Conservation (phyloP, 1,140 invertebrate genomes). For the Caenorhabditis brenneri region DNA sequence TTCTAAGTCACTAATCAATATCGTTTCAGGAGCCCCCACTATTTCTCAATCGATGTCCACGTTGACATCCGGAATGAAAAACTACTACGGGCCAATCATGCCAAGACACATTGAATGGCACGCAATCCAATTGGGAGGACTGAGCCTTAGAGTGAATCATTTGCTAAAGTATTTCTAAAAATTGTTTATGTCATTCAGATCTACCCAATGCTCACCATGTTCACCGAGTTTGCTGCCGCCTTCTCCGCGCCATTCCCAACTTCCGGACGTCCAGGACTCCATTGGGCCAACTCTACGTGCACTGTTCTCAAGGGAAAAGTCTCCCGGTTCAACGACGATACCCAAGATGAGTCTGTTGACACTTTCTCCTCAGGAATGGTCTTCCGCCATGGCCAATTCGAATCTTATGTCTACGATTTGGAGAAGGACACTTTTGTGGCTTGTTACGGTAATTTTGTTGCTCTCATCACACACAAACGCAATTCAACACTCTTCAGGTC, state of each 20-base stretch:
- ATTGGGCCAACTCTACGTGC: conserved; percentile 57
- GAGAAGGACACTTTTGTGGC: conserved; percentile 52
- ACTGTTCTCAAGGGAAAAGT: conserved; percentile 55
- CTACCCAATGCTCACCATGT: conserved; percentile 45
- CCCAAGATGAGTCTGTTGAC: background rate
- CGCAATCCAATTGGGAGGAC: background rate
- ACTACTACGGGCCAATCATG: background rate
- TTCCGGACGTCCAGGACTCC: conserved; percentile 53
- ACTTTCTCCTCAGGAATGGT: conserved; percentile 44
- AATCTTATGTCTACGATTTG: conserved; percentile 52
- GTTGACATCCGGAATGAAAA: conserved; percentile 10
- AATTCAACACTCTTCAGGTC: conserved; percentile 13
- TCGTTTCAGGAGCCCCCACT: conserved; percentile 6
- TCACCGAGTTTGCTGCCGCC: conserved; percentile 56
- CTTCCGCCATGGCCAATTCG: conserved; percentile 57
- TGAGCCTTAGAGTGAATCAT: background rate
- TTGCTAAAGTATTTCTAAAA: background rate
- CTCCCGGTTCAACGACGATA: conserved; percentile 22
- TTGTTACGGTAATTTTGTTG: conserved; percentile 44
- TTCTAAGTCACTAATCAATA: too few species aligned
- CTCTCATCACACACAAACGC: background rate
- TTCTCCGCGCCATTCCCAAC: conserved; percentile 53
- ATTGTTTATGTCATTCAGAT: conserved; percentile 24
- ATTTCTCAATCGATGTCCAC: background rate
- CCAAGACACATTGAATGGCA: conserved; percentile 1